Conservation (phyloP, 2,797 vertebrate species). For the Malacoraja senta region DNA sequence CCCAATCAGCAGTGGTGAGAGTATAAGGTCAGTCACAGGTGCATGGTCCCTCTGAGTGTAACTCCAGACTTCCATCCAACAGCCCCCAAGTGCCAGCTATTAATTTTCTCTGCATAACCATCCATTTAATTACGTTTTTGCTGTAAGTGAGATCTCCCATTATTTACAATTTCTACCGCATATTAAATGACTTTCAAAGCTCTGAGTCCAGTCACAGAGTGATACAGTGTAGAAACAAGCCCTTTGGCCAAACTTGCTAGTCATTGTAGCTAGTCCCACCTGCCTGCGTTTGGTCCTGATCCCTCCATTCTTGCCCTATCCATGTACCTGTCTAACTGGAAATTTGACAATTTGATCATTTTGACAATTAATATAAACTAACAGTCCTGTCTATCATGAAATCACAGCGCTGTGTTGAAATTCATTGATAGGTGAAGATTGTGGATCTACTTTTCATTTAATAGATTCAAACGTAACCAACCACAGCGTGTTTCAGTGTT, state of each 20-base stretch:
- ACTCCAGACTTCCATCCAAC: too few species aligned
- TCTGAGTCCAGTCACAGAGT: neutral
- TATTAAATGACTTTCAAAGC: neutral
- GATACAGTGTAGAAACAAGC: too few species aligned
- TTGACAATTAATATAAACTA: neutral
- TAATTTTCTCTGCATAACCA: neutral
- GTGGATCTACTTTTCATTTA: neutral
- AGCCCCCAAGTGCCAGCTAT: neutral
- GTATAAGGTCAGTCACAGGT: neutral
- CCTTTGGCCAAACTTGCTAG: too few species aligned
- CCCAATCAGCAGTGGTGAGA: neutral
- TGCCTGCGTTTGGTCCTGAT: too few species aligned
- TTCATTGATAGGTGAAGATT: neutral
- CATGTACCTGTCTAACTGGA: too few species aligned
- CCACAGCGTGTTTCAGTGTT: neutral
- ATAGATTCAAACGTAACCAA: neutral
- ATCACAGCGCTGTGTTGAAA: neutral
- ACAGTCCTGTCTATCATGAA: neutral
- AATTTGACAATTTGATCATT: neutral
- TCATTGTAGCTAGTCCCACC: too few species aligned
- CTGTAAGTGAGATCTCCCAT: neutral
- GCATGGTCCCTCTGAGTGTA: neutral
- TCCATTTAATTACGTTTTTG: neutral
- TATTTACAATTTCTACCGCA: neutral
- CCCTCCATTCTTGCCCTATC: too few species aligned